Evolutionary conservation across 2,797 vertebrate species (phyloP).

Genomic region (Melanotaenia trifasciata): DNA sequence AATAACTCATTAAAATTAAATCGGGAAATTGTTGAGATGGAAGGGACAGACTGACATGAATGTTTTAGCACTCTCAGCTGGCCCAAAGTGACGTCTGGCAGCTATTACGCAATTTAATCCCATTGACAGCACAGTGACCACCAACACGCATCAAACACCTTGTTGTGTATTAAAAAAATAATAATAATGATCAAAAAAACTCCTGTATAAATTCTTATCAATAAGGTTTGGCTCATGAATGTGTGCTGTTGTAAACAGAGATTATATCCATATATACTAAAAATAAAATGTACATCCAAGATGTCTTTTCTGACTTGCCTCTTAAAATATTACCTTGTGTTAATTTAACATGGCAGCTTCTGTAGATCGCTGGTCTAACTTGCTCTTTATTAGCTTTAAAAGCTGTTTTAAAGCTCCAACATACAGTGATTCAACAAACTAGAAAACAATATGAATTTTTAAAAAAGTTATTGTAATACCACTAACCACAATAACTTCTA

Average conservation of each 20-base stretch:
- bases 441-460: not conserved
- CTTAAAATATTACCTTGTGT: slow-evolving; percentile 4
- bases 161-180: slow-evolving; percentile 38
- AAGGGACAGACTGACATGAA: slow-evolving; percentile 57
- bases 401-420: slow-evolving; percentile 1
- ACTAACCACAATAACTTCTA: slow-evolving; percentile 37
- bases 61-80: slow-evolving; percentile 71
- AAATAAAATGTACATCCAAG: not conserved
- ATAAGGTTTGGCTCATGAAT: not conserved
- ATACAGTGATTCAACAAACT: not conserved
- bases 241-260: not conserved
- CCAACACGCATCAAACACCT: slow-evolving; percentile 36
- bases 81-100: slow-evolving; percentile 67
- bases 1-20: slow-evolving; percentile 69
- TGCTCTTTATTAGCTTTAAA: not conserved
- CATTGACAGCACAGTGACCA: slow-evolving; percentile 38
- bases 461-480: slow-evolving; percentile 25
- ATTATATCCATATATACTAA: not conserved
- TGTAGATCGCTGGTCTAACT: not conserved
- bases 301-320: slow-evolving; percentile 3
- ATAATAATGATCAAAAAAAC: slow-evolving; percentile 38
- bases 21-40: slow-evolving; percentile 38
- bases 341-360: not conserved
- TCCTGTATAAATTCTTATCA: not conserved
- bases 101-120: slow-evolving; percentile 70